A percentile compares a stretch with the other conserved stretches of the same genome.
Evolutionary conservation across 2,113 vertebrate species (phyloP).

Genomic region (Emydura subglobosa): DNA sequence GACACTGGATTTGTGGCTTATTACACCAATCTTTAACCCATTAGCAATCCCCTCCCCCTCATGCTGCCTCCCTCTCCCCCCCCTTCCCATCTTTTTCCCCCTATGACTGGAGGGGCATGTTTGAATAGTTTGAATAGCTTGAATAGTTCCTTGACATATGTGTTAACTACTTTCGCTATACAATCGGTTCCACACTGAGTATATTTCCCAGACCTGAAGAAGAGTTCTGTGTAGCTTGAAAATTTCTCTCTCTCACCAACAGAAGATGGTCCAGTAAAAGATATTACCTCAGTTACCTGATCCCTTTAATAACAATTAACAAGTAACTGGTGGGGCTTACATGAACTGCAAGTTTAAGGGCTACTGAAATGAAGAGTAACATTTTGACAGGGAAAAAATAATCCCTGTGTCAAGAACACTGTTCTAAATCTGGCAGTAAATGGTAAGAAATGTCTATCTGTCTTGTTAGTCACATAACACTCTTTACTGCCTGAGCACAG

Average conservation of each 20-base stretch:
- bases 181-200: not conserved
- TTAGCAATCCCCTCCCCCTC: too few species aligned
- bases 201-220: not conserved
- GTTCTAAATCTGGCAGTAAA: constrained; percentile 28
- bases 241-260: not conserved
- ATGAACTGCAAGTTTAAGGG: constrained; percentile 16
- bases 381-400: constrained; percentile 39
- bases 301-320: constrained; percentile 12
- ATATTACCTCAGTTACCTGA: not conserved
- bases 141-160: too few species aligned
- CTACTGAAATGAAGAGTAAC: constrained; percentile 18
- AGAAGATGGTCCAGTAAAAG: not conserved
- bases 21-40: too few species aligned
- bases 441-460: not conserved
- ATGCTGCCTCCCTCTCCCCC: too few species aligned
- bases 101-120: too few species aligned
- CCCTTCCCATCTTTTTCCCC: too few species aligned
- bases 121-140: too few species aligned
- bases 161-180: not conserved
- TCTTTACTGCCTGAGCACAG: not conserved
- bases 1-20: too few species aligned
- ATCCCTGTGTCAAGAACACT: constrained; percentile 32
- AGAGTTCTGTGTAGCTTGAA: not conserved
- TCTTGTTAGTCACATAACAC: not conserved
- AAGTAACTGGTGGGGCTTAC: constrained; percentile 42